These are phyloP conservation scores for Sminthurides bifidus DNA, from an alignment of 1,140 invertebrate genomes.

Conservation along the genomic window DNA sequence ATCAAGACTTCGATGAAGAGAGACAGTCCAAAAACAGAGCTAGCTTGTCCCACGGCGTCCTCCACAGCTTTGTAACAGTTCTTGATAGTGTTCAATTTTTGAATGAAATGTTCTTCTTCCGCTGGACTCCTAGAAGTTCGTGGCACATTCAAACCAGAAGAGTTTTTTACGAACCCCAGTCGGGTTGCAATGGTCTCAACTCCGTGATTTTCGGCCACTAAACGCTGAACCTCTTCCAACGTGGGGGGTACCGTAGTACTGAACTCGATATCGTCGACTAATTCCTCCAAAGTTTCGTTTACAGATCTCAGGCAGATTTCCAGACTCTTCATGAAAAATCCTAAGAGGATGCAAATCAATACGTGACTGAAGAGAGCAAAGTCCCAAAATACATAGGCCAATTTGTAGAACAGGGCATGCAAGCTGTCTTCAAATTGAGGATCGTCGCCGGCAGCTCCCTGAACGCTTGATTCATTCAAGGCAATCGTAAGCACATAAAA, in stretches of 20 bases:
- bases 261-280: background rate
- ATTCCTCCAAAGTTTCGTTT: background rate
- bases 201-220: background rate
- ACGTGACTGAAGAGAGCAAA: background rate
- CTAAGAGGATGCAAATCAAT: background rate
- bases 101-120: background rate
- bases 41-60: background rate
- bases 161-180: too few species aligned
- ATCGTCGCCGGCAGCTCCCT: too few species aligned
- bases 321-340: background rate
- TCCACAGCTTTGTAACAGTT: background rate
- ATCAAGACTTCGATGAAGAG: background rate
- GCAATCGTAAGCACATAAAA: background rate
- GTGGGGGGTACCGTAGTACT: too few species aligned
- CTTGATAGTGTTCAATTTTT: background rate
- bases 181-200: too few species aligned
- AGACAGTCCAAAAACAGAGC: background rate
- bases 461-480: background rate
- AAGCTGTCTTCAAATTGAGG: background rate
- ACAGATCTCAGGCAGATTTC: background rate
- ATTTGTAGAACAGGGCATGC: background rate
- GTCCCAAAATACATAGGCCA: background rate
- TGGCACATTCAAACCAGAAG: too few species aligned
- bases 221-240: background rate
- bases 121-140: too few species aligned